phyloP scores from a whole-genome alignment of 2,113 vertebrate genomes.

The Empidonax alnorum region DNA sequence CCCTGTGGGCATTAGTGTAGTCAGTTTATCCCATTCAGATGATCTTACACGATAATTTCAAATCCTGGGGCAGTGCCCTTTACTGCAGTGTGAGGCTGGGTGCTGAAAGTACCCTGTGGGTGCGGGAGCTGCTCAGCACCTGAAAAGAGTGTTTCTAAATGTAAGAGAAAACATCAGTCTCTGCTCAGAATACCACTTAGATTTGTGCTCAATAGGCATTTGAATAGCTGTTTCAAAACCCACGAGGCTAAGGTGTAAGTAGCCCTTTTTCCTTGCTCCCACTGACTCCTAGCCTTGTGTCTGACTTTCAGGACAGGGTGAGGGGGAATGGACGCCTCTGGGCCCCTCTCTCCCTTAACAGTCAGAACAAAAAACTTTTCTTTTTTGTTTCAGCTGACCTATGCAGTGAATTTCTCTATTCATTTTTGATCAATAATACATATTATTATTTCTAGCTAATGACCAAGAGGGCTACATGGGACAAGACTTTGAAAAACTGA shows the following conservation, averaged over 20 bases:
- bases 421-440: neutral
- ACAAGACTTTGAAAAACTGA: conserved; percentile 17
- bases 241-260: neutral
- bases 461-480: neutral
- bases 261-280: neutral
- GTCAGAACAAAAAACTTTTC: neutral
- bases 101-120: neutral
- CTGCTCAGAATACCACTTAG: neutral
- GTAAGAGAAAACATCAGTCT: neutral
- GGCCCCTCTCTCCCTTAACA: neutral
- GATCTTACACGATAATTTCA: neutral
- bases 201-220: neutral
- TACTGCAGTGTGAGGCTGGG: neutral
- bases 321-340: neutral
- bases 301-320: neutral
- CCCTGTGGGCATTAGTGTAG: neutral
- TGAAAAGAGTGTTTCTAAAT: neutral
- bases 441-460: conserved; percentile 29
- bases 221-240: neutral
- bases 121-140: neutral
- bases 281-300: neutral
- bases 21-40: neutral
- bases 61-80: neutral
- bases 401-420: conserved; percentile 15
- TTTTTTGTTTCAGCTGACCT: neutral